Conservation (phyloP, 1,140 invertebrate genomes). For the Mylabris phalerata region DNA sequence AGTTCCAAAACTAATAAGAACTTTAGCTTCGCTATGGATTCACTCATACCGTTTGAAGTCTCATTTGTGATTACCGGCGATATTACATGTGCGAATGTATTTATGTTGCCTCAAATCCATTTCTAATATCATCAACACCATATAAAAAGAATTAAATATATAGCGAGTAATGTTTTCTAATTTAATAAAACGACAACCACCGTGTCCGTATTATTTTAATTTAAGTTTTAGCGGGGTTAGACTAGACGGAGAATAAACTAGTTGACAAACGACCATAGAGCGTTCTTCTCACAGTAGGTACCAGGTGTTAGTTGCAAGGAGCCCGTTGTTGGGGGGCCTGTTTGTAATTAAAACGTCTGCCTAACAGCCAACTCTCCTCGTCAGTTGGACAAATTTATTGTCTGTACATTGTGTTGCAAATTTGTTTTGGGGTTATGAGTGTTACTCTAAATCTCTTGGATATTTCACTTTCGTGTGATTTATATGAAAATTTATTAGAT, state of each 20-base stretch:
- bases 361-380: conserved; percentile 27
- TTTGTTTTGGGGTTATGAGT: conserved; percentile 36
- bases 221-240: too few relatives aligned
- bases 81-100: too few relatives aligned
- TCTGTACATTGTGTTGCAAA: conserved; percentile 32
- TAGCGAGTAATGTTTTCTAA: too few relatives aligned
- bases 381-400: conserved; percentile 36
- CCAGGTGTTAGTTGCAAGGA: conserved; percentile 25
- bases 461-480: conserved; percentile 25
- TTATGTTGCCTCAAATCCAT: too few relatives aligned
- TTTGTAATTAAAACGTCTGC: conserved; percentile 36
- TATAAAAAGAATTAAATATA: too few relatives aligned
- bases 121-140: too few relatives aligned
- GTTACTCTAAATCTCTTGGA: conserved; percentile 31
- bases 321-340: conserved; percentile 16
- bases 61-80: conserved; percentile 17
- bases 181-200: too few relatives aligned
- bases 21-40: conserved; percentile 24
- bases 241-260: too few relatives aligned
- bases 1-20: conserved; percentile 32
- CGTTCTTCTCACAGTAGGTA: conserved; percentile 20
- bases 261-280: conserved; percentile 3
- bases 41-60: conserved; percentile 21
- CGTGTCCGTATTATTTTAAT: too few relatives aligned
- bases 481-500: conserved; percentile 24